phyloP scores from a whole-genome alignment of 2,113 vertebrate genomes.

The Neomonachus schauinslandi region DNA sequence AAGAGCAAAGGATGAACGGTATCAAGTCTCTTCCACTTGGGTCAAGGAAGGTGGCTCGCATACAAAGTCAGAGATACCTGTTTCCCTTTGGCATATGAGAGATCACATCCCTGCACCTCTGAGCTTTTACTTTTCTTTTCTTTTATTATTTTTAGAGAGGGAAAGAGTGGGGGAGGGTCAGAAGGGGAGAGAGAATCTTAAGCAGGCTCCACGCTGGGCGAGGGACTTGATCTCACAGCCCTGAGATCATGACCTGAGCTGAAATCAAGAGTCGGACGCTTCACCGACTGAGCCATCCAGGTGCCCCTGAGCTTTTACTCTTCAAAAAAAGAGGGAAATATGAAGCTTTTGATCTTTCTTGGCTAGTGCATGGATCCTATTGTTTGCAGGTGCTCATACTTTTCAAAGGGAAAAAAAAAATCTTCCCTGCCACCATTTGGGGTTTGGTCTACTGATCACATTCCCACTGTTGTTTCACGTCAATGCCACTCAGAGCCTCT shows the following conservation, averaged over 20 bases:
- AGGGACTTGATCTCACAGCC: background rate
- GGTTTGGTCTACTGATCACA: background rate
- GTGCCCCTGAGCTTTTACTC: background rate
- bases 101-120: background rate
- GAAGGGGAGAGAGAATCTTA: background rate
- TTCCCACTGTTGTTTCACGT: background rate
- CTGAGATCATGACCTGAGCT: background rate
- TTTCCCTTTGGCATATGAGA: background rate
- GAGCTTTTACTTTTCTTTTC: background rate
- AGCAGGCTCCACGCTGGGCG: too few species aligned
- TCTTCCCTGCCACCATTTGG: background rate
- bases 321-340: background rate
- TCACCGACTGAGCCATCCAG: background rate
- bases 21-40: background rate
- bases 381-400: background rate
- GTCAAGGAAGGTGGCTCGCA: background rate
- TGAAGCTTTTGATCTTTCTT: background rate
- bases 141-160: background rate
- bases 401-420: background rate
- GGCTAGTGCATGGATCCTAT: background rate
- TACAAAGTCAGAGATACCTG: background rate
- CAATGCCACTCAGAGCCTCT: background rate
- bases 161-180: background rate
- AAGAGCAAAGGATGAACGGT: background rate
- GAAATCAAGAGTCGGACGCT: background rate